phyloP scores from a whole-genome alignment of 1,140 invertebrate genomes.

The Adelges cooleyi region DNA sequence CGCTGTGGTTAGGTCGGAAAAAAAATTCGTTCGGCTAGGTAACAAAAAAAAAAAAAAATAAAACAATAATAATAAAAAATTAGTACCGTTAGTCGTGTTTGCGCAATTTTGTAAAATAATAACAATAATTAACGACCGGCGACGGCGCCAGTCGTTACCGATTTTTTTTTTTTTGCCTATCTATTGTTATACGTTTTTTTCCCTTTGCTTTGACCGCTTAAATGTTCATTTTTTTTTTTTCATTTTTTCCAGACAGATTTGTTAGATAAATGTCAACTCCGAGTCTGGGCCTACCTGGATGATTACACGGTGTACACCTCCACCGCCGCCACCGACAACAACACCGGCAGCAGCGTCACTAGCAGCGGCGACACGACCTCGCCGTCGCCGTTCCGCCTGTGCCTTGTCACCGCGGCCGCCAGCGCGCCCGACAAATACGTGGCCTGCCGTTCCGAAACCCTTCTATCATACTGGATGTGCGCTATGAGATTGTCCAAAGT shows the following conservation, averaged over 20 bases:
- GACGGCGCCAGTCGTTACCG: too few species aligned
- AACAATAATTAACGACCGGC: too few species aligned
- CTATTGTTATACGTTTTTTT: background rate
- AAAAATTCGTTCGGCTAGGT: too few species aligned
- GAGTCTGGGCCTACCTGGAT: background rate
- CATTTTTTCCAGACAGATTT: background rate
- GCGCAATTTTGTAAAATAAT: too few species aligned
- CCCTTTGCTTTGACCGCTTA: too few species aligned
- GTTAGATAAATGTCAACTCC: background rate
- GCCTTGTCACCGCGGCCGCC: background rate
- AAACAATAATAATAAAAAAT: too few species aligned
- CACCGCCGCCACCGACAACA: background rate
- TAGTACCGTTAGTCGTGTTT: too few species aligned
- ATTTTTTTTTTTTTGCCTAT: background rate
- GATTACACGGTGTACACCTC: background rate
- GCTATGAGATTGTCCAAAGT: constrained; percentile 28
- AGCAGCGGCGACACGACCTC: background rate
- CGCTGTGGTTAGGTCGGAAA: too few species aligned
- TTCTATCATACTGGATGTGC: constrained; percentile 6
- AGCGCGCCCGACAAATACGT: background rate
- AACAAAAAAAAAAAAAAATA: too few species aligned
- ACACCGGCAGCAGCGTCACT: background rate
- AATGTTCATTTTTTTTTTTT: too few species aligned
- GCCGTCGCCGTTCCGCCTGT: background rate
- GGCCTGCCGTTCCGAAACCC: background rate